A percentile compares a stretch with the other conserved stretches of the same genome.
Evolutionary conservation across 2,888 invertebrate species (phyloP).

Genomic region (Exocentrus adspersus): DNA sequence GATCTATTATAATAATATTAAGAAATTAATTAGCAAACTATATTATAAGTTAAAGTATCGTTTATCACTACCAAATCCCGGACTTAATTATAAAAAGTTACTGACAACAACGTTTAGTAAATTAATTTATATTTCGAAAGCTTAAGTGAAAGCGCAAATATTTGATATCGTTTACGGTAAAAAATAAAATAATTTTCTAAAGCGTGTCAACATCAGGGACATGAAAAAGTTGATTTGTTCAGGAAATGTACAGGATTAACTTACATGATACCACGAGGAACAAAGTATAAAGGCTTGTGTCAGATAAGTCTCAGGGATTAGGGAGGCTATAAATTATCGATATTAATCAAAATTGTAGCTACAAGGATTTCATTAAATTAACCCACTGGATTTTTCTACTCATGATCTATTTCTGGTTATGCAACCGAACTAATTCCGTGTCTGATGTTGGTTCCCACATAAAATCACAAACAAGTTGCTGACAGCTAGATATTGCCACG

Average conservation of each 20-base stretch:
- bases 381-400: not conserved
- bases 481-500: too few species aligned
- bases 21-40: not conserved
- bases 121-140: conserved; percentile 12
- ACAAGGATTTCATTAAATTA: not conserved
- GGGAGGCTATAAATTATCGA: not conserved
- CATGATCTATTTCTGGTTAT: not conserved
- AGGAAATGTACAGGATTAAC: not conserved
- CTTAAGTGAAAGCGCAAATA: conserved; percentile 11
- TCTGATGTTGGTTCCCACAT: too few species aligned
- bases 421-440: too few species aligned
- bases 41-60: conserved; percentile 12
- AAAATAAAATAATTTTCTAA: not conserved
- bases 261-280: too few species aligned
- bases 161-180: not conserved
- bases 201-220: not conserved
- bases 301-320: not conserved
- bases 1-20: not conserved
- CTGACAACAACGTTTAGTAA: not conserved
- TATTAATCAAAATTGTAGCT: not conserved
- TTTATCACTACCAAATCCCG: conserved; percentile 1
- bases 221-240: not conserved
- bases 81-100: not conserved
- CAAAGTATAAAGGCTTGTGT: not conserved
- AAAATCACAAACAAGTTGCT: too few species aligned